phyloP scores from a whole-genome alignment of 1,140 invertebrate species.

The Orchesella cincta region DNA sequence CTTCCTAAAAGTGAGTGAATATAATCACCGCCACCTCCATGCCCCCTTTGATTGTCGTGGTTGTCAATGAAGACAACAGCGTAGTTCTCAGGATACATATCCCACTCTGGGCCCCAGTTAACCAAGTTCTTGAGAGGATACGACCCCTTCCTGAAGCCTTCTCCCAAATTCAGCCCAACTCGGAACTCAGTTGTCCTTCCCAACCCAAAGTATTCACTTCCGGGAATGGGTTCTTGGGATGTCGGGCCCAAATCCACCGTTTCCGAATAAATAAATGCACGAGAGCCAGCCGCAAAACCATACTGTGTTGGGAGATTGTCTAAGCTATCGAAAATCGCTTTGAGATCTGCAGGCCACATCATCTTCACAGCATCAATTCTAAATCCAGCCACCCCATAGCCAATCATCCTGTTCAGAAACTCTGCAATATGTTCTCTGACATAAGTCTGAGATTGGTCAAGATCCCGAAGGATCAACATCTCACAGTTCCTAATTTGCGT shows the following conservation, averaged over 20 bases:
- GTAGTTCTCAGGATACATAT: constrained; percentile 41
- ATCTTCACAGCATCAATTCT: constrained; percentile 56
- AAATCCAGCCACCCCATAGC: constrained; percentile 62
- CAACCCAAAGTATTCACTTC: not conserved
- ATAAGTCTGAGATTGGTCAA: constrained; percentile 59
- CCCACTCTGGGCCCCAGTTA: not conserved
- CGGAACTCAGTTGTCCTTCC: not conserved
- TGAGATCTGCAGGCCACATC: constrained; percentile 75
- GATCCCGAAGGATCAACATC: not conserved
- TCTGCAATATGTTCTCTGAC: constrained; percentile 59
- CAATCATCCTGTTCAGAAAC: constrained; percentile 60
- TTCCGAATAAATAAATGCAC: constrained; percentile 75
- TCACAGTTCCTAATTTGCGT: not conserved
- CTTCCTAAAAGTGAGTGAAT: too few species aligned
- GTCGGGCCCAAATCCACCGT: constrained; percentile 76
- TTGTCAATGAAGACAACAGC: constrained; percentile 61
- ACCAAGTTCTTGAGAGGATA: not conserved
- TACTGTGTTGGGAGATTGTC: constrained; percentile 64
- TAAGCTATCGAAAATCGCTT: constrained; percentile 63
- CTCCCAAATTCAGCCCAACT: not conserved
- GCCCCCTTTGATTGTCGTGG: constrained; percentile 71
- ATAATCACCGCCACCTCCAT: constrained; percentile 64
- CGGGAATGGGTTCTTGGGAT: not conserved
- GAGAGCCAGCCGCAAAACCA: constrained; percentile 62
- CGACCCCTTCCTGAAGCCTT: not conserved